These are phyloP conservation scores for Masticophis lateralis DNA, from an alignment of 2,797 vertebrate genomes.

Conservation along the genomic window DNA sequence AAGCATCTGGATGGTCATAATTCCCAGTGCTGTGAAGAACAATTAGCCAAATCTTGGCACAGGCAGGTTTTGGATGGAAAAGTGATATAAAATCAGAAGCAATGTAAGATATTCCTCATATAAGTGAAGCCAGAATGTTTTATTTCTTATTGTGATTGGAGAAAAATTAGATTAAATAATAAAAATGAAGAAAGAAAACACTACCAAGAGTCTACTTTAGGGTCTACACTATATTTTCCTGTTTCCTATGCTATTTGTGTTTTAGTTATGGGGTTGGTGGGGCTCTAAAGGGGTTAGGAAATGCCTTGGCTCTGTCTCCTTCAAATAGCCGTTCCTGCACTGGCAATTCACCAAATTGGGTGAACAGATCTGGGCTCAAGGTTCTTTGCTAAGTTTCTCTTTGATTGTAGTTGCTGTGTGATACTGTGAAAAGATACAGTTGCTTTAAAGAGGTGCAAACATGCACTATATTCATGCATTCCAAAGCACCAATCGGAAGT, in stretches of 20 bases:
- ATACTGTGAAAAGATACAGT: neutral
- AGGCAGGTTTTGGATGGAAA: neutral
- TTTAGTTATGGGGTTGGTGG: neutral
- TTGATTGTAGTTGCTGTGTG: neutral
- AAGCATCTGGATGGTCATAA: neutral
- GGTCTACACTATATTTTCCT: neutral
- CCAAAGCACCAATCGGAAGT: neutral
- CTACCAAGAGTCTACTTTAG: neutral
- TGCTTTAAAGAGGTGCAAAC: neutral
- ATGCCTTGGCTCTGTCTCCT: neutral
- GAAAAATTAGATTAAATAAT: neutral
- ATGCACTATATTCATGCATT: neutral
- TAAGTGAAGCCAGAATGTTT: neutral
- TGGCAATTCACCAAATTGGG: neutral
- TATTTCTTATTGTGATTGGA: neutral
- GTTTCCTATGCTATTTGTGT: neutral
- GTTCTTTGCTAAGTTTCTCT: neutral
- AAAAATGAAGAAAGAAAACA: neutral
- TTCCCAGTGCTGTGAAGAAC: neutral
- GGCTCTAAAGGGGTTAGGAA: neutral
- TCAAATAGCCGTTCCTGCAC: neutral
- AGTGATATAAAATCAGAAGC: neutral
- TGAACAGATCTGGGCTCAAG: neutral
- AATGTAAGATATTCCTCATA: neutral
- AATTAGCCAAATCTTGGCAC: neutral